Percentiles rank a stretch among this genome's conserved stretches.
These are phyloP conservation scores for Smittia sp. DNA, from an alignment of 2,888 invertebrate species.

Conservation along the genomic window DNA sequence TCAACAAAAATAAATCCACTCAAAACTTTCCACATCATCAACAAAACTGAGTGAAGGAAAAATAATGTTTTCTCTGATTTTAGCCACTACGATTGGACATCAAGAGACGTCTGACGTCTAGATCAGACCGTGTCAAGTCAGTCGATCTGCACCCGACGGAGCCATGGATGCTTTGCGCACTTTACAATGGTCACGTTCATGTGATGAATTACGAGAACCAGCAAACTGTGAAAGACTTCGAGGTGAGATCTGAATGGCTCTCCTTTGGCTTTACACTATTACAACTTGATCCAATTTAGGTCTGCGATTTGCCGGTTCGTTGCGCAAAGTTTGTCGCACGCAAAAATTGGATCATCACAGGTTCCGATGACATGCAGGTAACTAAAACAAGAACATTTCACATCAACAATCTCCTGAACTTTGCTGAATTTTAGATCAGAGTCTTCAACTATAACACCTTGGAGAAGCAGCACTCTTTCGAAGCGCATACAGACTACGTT, in stretches of 20 bases:
- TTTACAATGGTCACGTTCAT: slow-evolving; percentile 99
- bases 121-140: slow-evolving; percentile 97
- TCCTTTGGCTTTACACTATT: neutral
- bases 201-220: slow-evolving; percentile 99
- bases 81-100: slow-evolving; percentile 96
- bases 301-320: slow-evolving; percentile 94
- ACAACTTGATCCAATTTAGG: slow-evolving; percentile 58
- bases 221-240: slow-evolving; percentile 81
- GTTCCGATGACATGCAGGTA: slow-evolving; percentile 89
- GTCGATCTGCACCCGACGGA: slow-evolving; percentile 97
- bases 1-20: neutral
- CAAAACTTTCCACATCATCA: slow-evolving; percentile 38
- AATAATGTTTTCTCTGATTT: slow-evolving; percentile 44
- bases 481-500: slow-evolving; percentile 98
- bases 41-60: neutral
- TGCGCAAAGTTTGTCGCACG: slow-evolving; percentile 94
- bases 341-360: slow-evolving; percentile 98
- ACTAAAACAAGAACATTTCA: neutral
- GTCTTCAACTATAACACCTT: slow-evolving; percentile 98
- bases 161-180: slow-evolving; percentile 97
- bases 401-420: neutral
- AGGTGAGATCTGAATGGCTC: slow-evolving; percentile 56
- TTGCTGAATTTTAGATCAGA: slow-evolving; percentile 61
- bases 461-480: slow-evolving; percentile 92
- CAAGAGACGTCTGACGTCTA: slow-evolving; percentile 93